Conservation (phyloP, 1,140 invertebrate genomes). For the Drosophila kohkoa region DNA sequence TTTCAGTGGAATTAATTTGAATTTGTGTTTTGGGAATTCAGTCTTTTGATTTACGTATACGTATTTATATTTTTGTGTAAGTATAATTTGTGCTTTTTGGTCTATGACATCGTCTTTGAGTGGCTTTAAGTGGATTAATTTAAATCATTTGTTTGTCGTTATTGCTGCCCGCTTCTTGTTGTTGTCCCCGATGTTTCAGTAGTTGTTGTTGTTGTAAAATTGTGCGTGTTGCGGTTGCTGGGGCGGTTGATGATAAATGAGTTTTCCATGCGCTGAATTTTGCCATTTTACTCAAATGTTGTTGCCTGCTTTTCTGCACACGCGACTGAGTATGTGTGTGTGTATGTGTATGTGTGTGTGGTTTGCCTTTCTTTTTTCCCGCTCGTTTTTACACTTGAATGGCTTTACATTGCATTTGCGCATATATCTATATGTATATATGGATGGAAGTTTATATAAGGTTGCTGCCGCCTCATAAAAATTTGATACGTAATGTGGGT, state of each 20-base stretch:
- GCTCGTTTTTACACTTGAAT: slow-evolving; percentile 63
- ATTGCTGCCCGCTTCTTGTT: slow-evolving; percentile 32
- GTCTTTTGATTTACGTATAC: background rate
- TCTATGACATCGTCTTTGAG: slow-evolving; percentile 51
- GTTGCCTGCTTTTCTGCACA: slow-evolving; percentile 41
- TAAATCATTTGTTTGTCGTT: slow-evolving; percentile 71
- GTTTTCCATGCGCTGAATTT: slow-evolving; percentile 65
- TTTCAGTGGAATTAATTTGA: slow-evolving; percentile 14
- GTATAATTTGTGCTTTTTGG: slow-evolving; percentile 41
- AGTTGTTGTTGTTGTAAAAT: slow-evolving; percentile 32
- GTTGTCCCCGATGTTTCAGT: slow-evolving; percentile 16
- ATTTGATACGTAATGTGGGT: slow-evolving; percentile 28
- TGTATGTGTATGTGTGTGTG: background rate
- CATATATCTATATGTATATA: slow-evolving; percentile 5
- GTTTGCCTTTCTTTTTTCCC: slow-evolving; percentile 2
- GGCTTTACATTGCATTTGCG: slow-evolving; percentile 57
- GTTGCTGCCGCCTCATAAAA: slow-evolving; percentile 28
- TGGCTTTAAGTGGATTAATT: slow-evolving; percentile 78
- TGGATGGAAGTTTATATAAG: slow-evolving; percentile 7
- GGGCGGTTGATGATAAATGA: slow-evolving; percentile 69
- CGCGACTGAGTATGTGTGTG: background rate
- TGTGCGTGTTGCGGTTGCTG: slow-evolving; percentile 42
- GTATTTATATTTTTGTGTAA: slow-evolving; percentile 9
- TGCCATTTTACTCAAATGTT: slow-evolving; percentile 47
- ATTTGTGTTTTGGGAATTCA: background rate